Evolutionary conservation across 2,888 invertebrate genomes (phyloP).

Genomic region (Lithophane semibrunnea): DNA sequence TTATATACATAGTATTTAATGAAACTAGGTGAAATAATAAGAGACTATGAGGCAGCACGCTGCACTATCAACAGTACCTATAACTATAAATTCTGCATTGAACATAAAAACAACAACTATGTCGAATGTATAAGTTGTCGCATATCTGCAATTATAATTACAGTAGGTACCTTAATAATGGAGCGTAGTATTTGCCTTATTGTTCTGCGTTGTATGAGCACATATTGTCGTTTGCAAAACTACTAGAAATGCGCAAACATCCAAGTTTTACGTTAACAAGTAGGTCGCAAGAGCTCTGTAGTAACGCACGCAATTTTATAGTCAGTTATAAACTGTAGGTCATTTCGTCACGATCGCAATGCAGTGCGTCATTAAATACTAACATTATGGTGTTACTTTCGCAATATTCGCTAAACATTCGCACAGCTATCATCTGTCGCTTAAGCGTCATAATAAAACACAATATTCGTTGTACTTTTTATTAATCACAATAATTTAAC

Average conservation of each 20-base stretch:
- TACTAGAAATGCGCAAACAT: conserved; percentile 24
- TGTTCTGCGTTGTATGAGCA: conserved; percentile 4
- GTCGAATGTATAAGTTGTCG: conserved; percentile 16
- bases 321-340: conserved; percentile 45
- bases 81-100: conserved; percentile 19
- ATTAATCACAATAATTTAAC: conserved; percentile 71
- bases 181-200: conserved; percentile 1
- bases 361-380: conserved; percentile 58
- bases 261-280: conserved; percentile 37
- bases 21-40: conserved; percentile 2
- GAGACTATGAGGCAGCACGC: neutral
- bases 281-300: conserved; percentile 52
- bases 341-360: conserved; percentile 65
- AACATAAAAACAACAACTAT: conserved; percentile 11
- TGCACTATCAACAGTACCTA: neutral
- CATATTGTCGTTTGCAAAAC: conserved; percentile 24
- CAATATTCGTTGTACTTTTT: conserved; percentile 63
- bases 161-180: neutral
- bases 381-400: conserved; percentile 29
- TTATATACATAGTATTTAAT: neutral
- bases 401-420: conserved; percentile 41
- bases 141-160: conserved; percentile 30
- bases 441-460: conserved; percentile 60
- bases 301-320: conserved; percentile 56
- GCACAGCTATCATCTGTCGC: conserved; percentile 30